Evolutionary conservation across 2,113 vertebrate species (phyloP), one percentile per base, ranked within the genome.

Genomic region (Ascaphus truei): DNA sequence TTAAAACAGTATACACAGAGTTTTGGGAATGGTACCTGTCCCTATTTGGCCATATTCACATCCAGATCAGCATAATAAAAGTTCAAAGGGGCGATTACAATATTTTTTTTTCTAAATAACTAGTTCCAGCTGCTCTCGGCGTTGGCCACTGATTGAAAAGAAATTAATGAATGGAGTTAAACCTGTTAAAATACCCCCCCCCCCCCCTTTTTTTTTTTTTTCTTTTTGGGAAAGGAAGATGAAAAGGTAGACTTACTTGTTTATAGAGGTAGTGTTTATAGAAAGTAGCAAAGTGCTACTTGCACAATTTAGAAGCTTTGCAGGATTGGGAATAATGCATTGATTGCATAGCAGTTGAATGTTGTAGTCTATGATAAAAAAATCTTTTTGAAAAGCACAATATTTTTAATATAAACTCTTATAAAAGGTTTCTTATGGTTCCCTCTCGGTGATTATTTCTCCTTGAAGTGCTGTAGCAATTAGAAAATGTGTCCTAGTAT

Each of bases 1-100:
- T 58, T 65, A 78, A 68, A 50, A 16, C 73, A 64, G 57, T 78
- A 30, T 73, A 75, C 71, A 72, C 57, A 45, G 73, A 9, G 7
- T 55, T 81, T 66, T 68, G 50, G 69, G 75, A 80, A 10, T 39
- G 33, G 57, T 56, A 37, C 30, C 25, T 52, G 2, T 20, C 74
- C 48, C 29, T 80, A 57, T 13, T 31, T 48, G 51, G 25, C 39
- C 69, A 36, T 8, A 29, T 72, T 63, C 27, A 30, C 80, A 64
- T 72, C 71, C 74, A 53, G 15, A 20, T 16, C 60, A 74, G 62
- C 33, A 26, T 18, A 0, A 1, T 26, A 23, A 37, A 1, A 1
- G 43, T 60, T 77, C 3, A 1, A 53, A 64, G 58, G 39, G 10
- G 39, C 9, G 30, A 1, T 68, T 64, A 2, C 37, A 37, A 43